phyloP scores from a whole-genome alignment of 2,888 invertebrate species.

The Biston betularia region DNA sequence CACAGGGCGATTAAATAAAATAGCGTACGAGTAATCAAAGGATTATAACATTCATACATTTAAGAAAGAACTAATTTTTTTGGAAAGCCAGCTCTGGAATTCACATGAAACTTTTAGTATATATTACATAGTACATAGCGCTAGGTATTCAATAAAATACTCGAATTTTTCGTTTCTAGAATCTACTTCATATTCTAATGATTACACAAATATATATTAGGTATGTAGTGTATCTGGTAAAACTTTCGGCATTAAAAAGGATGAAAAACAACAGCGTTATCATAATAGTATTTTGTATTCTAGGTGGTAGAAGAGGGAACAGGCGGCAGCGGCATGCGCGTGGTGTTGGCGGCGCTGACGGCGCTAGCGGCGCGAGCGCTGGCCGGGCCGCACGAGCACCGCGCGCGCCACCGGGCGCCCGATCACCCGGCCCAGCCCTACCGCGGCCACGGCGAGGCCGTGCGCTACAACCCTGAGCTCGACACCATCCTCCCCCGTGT shows the following conservation, averaged over 20 bases:
- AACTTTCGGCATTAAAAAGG: neutral
- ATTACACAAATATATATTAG: too few species aligned
- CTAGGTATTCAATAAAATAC: too few species aligned
- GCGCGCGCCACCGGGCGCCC: constrained; percentile 82
- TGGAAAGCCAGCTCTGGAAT: too few species aligned
- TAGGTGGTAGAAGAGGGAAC: constrained; percentile 79
- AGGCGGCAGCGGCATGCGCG: constrained; percentile 81
- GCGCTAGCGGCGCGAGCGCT: constrained; percentile 81
- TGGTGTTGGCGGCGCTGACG: constrained; percentile 80
- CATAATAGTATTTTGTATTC: constrained; percentile 37
- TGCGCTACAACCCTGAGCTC: constrained; percentile 83
- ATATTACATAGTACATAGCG: too few species aligned
- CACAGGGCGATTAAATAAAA: too few species aligned
- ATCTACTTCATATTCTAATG: too few species aligned
- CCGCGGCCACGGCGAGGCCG: constrained; percentile 84
- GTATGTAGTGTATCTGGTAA: too few species aligned
- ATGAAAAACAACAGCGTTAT: neutral
- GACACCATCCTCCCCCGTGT: constrained; percentile 81
- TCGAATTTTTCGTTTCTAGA: too few species aligned
- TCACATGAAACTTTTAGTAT: too few species aligned
- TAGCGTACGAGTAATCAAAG: too few species aligned
- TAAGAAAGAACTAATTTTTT: too few species aligned
- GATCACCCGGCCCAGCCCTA: constrained; percentile 81
- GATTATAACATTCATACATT: too few species aligned
- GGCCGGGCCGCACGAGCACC: constrained; percentile 82